Conservation (phyloP, 2,888 invertebrate genomes). For the Drosophila multiciliata region DNA sequence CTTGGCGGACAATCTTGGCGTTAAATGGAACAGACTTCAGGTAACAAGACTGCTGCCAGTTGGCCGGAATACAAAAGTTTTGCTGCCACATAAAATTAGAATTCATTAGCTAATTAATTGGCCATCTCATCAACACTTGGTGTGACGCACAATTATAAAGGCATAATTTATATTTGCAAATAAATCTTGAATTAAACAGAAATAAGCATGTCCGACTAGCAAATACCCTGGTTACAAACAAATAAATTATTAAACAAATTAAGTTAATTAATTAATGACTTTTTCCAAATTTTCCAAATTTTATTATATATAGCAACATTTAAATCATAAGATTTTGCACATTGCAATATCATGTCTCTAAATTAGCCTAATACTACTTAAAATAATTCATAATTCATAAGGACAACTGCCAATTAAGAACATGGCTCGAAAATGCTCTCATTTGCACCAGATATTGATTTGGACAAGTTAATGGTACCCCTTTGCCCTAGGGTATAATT, state of each 20-base stretch:
- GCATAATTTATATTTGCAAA: slow-evolving; percentile 16
- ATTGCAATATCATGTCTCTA: background rate
- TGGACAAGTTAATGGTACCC: background rate
- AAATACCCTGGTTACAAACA: background rate
- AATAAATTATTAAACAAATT: background rate
- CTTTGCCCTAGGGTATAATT: background rate
- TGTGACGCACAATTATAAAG: slow-evolving; percentile 20
- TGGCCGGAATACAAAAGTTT: slow-evolving; percentile 31
- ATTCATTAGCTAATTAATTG: slow-evolving; percentile 76
- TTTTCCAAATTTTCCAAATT: background rate
- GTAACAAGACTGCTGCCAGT: slow-evolving; percentile 20
- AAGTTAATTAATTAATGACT: too few relatives aligned
- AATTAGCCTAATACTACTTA: background rate
- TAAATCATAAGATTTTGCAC: background rate
- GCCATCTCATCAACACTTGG: slow-evolving; percentile 37
- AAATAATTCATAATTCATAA: background rate
- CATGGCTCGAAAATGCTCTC: background rate
- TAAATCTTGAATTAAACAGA: slow-evolving; percentile 16
- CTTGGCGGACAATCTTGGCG: slow-evolving; percentile 18
- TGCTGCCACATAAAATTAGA: slow-evolving; percentile 47
- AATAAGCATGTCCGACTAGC: background rate
- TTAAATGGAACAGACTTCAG: slow-evolving; percentile 41
- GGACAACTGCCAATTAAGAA: background rate
- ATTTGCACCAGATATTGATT: background rate
- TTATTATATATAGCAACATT: background rate